Percentiles rank a stretch among this genome's conserved stretches.
phyloP scores from a whole-genome alignment of 1,140 invertebrate species.

The Carcinoscorpius rotundicauda region DNA sequence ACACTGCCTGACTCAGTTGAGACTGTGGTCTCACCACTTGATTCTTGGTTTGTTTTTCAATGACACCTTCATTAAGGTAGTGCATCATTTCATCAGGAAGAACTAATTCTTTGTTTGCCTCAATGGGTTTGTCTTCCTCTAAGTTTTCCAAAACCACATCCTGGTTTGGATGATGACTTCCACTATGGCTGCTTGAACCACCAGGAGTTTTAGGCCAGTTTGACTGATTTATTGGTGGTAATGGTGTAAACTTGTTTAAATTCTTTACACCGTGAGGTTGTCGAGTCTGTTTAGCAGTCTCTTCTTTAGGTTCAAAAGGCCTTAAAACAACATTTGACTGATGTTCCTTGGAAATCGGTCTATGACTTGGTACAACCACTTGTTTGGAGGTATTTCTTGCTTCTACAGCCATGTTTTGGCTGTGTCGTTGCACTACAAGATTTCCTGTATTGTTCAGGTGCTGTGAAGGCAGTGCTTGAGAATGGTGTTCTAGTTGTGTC shows the following conservation, averaged over 20 bases:
- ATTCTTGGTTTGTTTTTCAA: too few species aligned
- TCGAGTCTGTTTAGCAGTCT: too few species aligned
- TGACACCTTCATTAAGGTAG: constrained; percentile 67
- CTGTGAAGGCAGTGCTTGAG: constrained; percentile 29
- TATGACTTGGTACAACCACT: too few species aligned
- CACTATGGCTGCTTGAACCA: too few species aligned
- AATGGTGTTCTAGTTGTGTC: constrained; percentile 34
- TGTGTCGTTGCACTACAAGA: constrained; percentile 39
- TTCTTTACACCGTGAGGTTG: neutral
- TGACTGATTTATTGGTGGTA: neutral
- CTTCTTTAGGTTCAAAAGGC: too few species aligned
- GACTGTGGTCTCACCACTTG: constrained; percentile 8
- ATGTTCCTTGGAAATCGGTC: too few species aligned
- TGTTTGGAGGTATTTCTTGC: too few species aligned
- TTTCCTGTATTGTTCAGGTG: constrained; percentile 44
- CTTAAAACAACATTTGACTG: too few species aligned
- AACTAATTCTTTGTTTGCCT: constrained; percentile 62
- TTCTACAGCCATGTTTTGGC: neutral
- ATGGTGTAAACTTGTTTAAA: neutral
- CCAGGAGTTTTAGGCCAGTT: neutral
- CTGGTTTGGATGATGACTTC: constrained; percentile 61
- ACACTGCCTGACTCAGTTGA: constrained; percentile 12
- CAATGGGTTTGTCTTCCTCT: constrained; percentile 74
- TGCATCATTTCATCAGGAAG: constrained; percentile 92
- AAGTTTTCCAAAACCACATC: constrained; percentile 67